phyloP scores from a whole-genome alignment of 2,113 vertebrate genomes.

The Corvus hawaiiensis region DNA sequence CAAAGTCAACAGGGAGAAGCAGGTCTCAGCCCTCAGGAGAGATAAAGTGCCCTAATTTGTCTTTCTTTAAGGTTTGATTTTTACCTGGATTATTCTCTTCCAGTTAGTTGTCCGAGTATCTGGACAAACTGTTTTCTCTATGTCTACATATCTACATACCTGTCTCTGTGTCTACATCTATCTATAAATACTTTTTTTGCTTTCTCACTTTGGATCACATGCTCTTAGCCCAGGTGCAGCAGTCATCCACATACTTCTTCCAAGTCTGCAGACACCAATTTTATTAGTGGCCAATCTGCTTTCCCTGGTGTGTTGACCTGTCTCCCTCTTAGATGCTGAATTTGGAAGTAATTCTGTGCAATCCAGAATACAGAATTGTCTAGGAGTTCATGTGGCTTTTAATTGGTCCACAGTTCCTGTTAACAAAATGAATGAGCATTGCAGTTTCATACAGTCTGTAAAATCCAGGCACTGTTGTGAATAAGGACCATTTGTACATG shows the following conservation, averaged over 20 bases:
- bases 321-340: background rate
- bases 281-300: background rate
- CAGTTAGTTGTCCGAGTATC: rapidly evolving
- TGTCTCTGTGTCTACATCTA: background rate
- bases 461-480: background rate
- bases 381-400: background rate
- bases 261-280: background rate
- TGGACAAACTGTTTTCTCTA: background rate
- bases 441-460: background rate
- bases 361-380: background rate
- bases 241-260: background rate
- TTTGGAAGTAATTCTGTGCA: background rate
- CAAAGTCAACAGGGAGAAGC: background rate
- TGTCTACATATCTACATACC: background rate
- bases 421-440: background rate
- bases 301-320: background rate
- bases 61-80: background rate
- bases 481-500: background rate
- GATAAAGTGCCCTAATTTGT: background rate
- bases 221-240: background rate
- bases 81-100: background rate
- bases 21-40: background rate
- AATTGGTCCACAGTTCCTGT: background rate
- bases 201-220: background rate
- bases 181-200: background rate